Evolutionary conservation across 2,888 invertebrate genomes (phyloP).

Genomic region (Dicyrtomina minuta): DNA sequence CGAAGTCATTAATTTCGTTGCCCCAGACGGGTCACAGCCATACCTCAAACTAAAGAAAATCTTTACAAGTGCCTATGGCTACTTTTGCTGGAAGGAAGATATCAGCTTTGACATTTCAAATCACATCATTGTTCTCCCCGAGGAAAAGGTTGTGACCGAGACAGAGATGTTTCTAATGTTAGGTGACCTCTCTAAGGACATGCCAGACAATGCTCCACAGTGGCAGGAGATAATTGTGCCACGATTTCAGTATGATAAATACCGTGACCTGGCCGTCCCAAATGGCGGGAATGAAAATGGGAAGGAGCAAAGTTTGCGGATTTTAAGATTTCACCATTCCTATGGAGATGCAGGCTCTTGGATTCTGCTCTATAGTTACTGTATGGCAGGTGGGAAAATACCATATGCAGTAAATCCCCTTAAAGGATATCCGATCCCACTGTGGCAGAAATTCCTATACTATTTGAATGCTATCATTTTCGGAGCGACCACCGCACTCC

Average conservation of each 20-base stretch:
- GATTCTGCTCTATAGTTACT: slow-evolving; percentile 35
- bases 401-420: slow-evolving; percentile 44
- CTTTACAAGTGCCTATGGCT: slow-evolving; percentile 47
- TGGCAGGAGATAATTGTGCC: slow-evolving; percentile 51
- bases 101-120: slow-evolving; percentile 37
- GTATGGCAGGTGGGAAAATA: slow-evolving; percentile 37
- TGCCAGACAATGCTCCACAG: slow-evolving; percentile 39
- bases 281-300: slow-evolving; percentile 1
- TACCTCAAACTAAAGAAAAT: slow-evolving; percentile 44
- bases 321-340: slow-evolving; percentile 34
- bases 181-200: slow-evolving; percentile 31
- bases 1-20: slow-evolving; percentile 20
- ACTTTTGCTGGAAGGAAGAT: slow-evolving; percentile 47
- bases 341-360: slow-evolving; percentile 36
- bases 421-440: slow-evolving; percentile 42
- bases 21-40: slow-evolving; percentile 17
- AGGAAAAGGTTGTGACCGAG: slow-evolving; percentile 43
- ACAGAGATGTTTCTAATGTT: slow-evolving; percentile 39
- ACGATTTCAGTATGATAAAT: slow-evolving; percentile 37
- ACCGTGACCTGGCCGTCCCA: not conserved
- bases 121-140: slow-evolving; percentile 41
- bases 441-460: slow-evolving; percentile 25
- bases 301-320: slow-evolving; percentile 22
- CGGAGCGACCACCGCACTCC: slow-evolving; percentile 34
- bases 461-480: slow-evolving; percentile 27